These are phyloP conservation scores for Colistium nudipinnis DNA, from an alignment of 2,113 vertebrate species.

Conservation along the genomic window DNA sequence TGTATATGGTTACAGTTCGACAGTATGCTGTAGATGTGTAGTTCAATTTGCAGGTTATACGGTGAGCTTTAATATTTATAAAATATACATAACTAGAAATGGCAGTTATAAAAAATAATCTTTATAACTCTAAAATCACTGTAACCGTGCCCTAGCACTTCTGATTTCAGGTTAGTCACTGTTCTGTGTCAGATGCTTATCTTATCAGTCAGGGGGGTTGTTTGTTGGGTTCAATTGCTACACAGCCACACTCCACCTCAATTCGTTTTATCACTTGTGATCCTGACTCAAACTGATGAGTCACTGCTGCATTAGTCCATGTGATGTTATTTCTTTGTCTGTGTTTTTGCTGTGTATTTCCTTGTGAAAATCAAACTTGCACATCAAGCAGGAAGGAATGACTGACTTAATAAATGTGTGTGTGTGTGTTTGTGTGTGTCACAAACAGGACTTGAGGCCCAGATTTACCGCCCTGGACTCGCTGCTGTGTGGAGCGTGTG, in stretches of 20 bases:
- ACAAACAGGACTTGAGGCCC: constrained; percentile 81
- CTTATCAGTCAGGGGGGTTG: constrained; percentile 37
- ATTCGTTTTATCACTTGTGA: constrained; percentile 9
- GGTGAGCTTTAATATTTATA: background rate
- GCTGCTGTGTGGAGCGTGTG: constrained; percentile 90
- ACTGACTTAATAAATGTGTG: background rate
- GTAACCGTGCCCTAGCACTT: background rate
- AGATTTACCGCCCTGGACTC: constrained; percentile 85
- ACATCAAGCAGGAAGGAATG: background rate
- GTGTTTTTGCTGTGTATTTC: background rate
- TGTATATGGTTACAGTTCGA: background rate
- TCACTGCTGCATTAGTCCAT: background rate
- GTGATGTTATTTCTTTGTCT: background rate
- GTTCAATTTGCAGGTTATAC: background rate
- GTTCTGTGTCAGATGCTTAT: background rate
- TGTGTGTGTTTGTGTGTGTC: constrained; percentile 8
- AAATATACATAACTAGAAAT: background rate
- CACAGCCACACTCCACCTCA: background rate
- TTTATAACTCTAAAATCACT: background rate
- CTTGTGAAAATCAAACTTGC: background rate
- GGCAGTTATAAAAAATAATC: no score
- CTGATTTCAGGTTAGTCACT: constrained; percentile 1
- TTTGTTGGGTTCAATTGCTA: constrained; percentile 43
- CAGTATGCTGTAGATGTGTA: background rate
- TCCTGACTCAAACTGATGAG: background rate